These are phyloP conservation scores for Onthophagus sagittarius DNA, from an alignment of 2,888 invertebrate species.

Conservation along the genomic window DNA sequence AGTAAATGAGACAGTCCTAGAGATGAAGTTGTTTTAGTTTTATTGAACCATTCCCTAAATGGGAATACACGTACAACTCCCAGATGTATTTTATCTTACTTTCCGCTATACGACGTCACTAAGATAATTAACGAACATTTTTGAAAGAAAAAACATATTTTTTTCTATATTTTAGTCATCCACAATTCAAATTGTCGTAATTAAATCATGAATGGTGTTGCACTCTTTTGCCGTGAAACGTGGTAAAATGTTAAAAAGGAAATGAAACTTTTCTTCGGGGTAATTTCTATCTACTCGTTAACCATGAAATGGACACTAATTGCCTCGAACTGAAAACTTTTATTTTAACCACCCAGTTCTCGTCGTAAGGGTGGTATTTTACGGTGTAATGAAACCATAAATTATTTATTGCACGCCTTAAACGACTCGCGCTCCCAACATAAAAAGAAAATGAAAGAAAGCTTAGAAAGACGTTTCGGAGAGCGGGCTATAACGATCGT, in stretches of 20 bases:
- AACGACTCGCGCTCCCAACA: not conserved
- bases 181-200: not conserved
- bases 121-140: not conserved
- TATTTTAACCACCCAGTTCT: not conserved
- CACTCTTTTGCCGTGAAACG: not conserved
- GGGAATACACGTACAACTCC: not conserved
- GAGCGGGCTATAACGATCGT: not conserved
- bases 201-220: not conserved
- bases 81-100: not conserved
- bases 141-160: not conserved
- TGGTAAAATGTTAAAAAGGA: not conserved
- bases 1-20: slow-evolving; percentile 2
- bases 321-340: slow-evolving; percentile 2
- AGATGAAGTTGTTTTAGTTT: not conserved
- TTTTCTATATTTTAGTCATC: not conserved
- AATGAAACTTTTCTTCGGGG: not conserved
- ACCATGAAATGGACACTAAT: not conserved
- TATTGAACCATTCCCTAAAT: not conserved
- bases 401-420: slow-evolving; percentile 7
- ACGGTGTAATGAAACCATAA: slow-evolving; percentile 11
- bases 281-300: not conserved
- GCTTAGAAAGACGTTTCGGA: not conserved
- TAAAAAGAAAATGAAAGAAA: not conserved
- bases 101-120: not conserved
- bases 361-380: not conserved